These are phyloP conservation scores for Hecatera dysodea DNA, from an alignment of 2,888 invertebrate genomes.

Conservation along the genomic window DNA sequence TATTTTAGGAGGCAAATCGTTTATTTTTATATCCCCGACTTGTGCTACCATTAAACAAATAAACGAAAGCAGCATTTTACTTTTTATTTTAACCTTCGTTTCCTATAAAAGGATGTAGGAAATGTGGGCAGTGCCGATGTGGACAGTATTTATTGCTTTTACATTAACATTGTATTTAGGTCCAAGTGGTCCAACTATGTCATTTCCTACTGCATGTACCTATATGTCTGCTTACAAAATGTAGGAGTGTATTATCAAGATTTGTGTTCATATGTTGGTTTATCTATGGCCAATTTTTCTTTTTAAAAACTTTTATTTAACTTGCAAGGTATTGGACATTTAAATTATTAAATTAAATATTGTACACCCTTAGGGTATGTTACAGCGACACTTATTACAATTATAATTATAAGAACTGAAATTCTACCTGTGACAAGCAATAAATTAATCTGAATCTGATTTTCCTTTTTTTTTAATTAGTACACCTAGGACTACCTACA, in stretches of 20 bases:
- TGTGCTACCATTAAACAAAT: constrained; percentile 66
- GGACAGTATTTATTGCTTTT: constrained; percentile 38
- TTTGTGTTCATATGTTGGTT: constrained; percentile 11
- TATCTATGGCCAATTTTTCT: neutral
- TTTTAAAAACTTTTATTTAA: too few relatives aligned
- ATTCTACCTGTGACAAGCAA: too few relatives aligned
- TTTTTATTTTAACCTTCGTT: constrained; percentile 55
- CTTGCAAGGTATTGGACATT: too few relatives aligned
- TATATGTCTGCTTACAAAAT: constrained; percentile 4
- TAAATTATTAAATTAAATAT: too few relatives aligned
- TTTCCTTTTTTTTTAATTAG: too few relatives aligned
- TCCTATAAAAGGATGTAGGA: constrained; percentile 50
- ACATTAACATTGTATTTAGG: constrained; percentile 26
- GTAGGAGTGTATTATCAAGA: neutral
- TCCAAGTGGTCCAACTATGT: constrained; percentile 26
- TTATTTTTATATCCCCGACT: constrained; percentile 63
- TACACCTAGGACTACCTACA: too few relatives aligned
- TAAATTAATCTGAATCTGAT: too few relatives aligned
- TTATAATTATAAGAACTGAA: too few relatives aligned
- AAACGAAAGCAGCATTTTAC: constrained; percentile 46
- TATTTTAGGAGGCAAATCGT: constrained; percentile 58
- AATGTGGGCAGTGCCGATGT: constrained; percentile 20
- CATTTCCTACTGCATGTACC: neutral
- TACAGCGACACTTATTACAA: too few relatives aligned
- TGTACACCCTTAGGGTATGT: too few relatives aligned